Evolutionary conservation across 1,140 invertebrate species (phyloP).

Genomic region (Idris sp.): DNA sequence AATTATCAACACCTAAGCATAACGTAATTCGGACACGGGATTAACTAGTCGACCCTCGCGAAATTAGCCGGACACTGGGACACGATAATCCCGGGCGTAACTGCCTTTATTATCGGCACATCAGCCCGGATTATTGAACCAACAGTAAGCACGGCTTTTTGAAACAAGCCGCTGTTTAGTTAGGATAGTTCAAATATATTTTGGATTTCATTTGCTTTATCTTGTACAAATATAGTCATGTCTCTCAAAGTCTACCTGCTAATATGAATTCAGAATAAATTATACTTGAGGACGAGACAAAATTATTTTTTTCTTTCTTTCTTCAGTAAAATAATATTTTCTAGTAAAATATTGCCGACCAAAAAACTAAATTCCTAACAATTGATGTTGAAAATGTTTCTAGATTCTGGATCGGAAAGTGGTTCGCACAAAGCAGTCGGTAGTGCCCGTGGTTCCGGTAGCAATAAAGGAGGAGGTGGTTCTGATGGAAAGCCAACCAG

Average conservation of each 20-base stretch:
- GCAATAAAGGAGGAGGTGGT: constrained; percentile 81
- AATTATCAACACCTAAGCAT: constrained; percentile 54
- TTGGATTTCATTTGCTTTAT: constrained; percentile 72
- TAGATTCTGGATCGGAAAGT: constrained; percentile 91
- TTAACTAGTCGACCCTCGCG: constrained; percentile 37
- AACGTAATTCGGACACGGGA: constrained; percentile 7
- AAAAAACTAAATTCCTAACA: too few relatives aligned
- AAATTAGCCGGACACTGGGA: constrained; percentile 51
- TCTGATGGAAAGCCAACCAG: constrained; percentile 96
- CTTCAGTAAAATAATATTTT: too few relatives aligned
- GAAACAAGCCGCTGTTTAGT: constrained; percentile 67
- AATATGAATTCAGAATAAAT: constrained; percentile 46
- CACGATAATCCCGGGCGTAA: constrained; percentile 38
- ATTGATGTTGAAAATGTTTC: too few relatives aligned
- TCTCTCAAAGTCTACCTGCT: constrained; percentile 41
- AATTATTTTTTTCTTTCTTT: too few relatives aligned
- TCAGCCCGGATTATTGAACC: constrained; percentile 41
- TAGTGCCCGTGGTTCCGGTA: constrained; percentile 73
- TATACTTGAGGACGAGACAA: constrained; percentile 3
- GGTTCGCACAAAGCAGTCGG: constrained; percentile 88
- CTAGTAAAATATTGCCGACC: too few relatives aligned
- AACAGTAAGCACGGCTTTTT: constrained; percentile 33
- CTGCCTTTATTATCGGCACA: constrained; percentile 48
- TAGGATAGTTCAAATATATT: constrained; percentile 70
- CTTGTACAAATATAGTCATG: constrained; percentile 51